These are phyloP conservation scores for Drosophila grimshawi DNA, from an alignment of 1,140 invertebrate species.

Conservation along the genomic window DNA sequence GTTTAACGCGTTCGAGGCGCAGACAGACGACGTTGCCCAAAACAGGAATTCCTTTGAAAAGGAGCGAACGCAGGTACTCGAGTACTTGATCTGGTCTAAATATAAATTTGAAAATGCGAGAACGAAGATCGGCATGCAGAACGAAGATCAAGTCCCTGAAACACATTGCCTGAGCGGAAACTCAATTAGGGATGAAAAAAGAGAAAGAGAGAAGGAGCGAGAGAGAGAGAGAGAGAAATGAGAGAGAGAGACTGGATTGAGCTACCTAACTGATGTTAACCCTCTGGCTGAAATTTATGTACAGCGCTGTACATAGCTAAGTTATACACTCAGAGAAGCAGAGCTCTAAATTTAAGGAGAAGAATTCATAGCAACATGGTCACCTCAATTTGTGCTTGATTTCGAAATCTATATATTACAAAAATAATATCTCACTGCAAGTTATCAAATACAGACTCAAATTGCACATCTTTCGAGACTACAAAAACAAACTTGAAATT, in stretches of 20 bases:
- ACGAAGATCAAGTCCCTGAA: constrained; percentile 57
- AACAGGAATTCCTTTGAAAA: constrained; percentile 42
- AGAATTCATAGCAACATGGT: too few relatives aligned
- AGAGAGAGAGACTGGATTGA: not conserved
- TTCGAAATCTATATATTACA: too few relatives aligned
- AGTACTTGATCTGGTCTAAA: constrained; percentile 9
- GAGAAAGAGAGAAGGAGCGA: not conserved
- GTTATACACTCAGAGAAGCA: not conserved
- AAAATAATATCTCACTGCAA: too few relatives aligned
- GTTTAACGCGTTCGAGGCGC: constrained; percentile 51
- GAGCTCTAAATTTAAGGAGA: too few relatives aligned
- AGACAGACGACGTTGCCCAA: constrained; percentile 6
- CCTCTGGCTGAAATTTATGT: constrained; percentile 15
- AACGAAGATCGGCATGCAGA: constrained; percentile 21
- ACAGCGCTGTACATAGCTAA: constrained; percentile 26
- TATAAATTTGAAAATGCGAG: constrained; percentile 5
- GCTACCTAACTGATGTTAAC: constrained; percentile 29
- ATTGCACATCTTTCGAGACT: too few relatives aligned
- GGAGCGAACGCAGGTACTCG: constrained; percentile 28
- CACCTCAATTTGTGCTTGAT: too few relatives aligned
- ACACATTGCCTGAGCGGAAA: constrained; percentile 53
- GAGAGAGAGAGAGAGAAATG: constrained; percentile 13
- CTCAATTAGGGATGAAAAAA: constrained; percentile 36
- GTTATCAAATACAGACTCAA: too few relatives aligned
- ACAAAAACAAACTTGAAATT: too few relatives aligned